Evolutionary conservation across 2,888 invertebrate genomes (phyloP).

Genomic region (Philonicus albiceps): DNA sequence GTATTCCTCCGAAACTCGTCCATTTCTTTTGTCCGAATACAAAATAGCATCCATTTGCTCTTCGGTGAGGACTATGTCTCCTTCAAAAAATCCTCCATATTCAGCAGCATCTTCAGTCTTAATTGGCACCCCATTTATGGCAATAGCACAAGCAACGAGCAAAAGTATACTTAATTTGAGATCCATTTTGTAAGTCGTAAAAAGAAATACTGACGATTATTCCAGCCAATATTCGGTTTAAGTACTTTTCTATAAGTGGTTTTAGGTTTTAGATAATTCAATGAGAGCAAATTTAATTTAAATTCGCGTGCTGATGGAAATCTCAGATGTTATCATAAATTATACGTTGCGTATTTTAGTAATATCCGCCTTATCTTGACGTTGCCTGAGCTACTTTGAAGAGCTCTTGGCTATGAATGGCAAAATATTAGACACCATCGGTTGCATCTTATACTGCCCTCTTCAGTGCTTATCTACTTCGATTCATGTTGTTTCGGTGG

Average conservation of each 20-base stretch:
- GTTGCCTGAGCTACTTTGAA: background rate
- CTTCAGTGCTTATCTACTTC: background rate
- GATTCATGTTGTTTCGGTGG: no score
- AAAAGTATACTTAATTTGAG: background rate
- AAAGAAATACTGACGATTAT: background rate
- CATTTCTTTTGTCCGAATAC: conserved; percentile 65
- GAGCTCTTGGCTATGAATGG: background rate
- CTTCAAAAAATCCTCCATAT: conserved; percentile 75
- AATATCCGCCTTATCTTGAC: background rate
- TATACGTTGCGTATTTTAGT: background rate
- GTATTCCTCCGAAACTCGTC: conserved; percentile 65
- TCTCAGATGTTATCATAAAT: background rate
- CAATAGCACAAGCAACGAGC: background rate
- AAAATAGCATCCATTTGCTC: conserved; percentile 47
- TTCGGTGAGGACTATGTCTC: conserved; percentile 74
- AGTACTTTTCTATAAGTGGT: background rate
- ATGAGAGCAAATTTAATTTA: background rate
- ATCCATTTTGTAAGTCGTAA: background rate
- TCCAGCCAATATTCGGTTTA: background rate
- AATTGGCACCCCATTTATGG: background rate
- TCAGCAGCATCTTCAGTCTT: conserved; percentile 71
- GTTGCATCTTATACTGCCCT: background rate
- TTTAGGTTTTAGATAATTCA: background rate
- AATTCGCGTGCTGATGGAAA: background rate
- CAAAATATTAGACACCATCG: background rate